Conservation (phyloP, 2,888 invertebrate species). For the Pandemis cinnamomeana region DNA sequence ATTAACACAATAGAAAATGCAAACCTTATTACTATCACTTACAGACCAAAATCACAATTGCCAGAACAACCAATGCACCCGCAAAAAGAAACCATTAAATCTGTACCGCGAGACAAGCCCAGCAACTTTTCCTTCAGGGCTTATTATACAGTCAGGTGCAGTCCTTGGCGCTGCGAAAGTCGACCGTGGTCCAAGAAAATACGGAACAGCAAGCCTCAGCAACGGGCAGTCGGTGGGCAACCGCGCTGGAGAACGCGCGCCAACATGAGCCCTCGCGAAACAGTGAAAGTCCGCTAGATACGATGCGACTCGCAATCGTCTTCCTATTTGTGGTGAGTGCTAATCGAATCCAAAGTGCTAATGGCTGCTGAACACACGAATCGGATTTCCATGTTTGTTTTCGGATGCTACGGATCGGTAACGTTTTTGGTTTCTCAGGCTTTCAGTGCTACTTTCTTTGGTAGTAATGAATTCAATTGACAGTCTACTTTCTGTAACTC, state of each 20-base stretch:
- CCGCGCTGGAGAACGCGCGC: constrained; percentile 66
- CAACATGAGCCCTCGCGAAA: constrained; percentile 70
- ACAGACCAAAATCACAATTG: background rate
- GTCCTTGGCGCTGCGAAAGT: constrained; percentile 69
- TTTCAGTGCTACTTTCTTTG: constrained; percentile 12
- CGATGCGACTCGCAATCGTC: constrained; percentile 80
- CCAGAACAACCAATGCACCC: background rate
- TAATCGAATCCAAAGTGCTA: constrained; percentile 74
- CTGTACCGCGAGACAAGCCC: constrained; percentile 50
- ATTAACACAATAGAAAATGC: background rate
- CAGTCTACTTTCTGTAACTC: constrained; percentile 26
- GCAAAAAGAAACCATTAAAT: constrained; percentile 26
- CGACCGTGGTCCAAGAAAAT: constrained; percentile 30
- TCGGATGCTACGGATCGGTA: constrained; percentile 18
- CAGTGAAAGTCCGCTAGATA: constrained; percentile 81
- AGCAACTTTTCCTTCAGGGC: constrained; percentile 67
- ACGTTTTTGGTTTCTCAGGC: background rate
- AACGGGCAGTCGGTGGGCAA: constrained; percentile 65
- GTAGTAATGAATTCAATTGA: constrained; percentile 16
- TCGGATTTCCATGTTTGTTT: constrained; percentile 20
- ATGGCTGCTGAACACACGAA: constrained; percentile 57
- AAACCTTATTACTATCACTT: background rate
- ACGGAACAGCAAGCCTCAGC: constrained; percentile 31
- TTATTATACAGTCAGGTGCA: constrained; percentile 55
- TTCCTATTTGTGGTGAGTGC: constrained; percentile 84